phyloP scores from a whole-genome alignment of 1,140 invertebrate species.

The Musca vetustissima region DNA sequence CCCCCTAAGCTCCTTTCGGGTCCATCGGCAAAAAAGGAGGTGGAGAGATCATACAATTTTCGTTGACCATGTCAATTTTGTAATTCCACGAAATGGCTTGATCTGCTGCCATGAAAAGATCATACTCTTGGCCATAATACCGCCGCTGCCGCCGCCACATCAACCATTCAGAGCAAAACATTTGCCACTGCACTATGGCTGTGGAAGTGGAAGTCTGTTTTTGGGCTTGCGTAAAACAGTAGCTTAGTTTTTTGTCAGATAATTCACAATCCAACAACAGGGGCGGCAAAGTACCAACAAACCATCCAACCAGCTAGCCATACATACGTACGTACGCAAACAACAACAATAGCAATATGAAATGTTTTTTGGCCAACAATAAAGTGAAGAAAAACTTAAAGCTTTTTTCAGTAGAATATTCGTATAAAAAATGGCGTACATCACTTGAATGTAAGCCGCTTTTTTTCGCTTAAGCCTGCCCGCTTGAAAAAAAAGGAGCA shows the following conservation, averaged over 20 bases:
- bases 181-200: no score
- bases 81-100: slow-evolving; percentile 46
- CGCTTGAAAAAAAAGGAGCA: slow-evolving; percentile 5
- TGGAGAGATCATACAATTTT: slow-evolving; percentile 33
- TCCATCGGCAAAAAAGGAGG: no score
- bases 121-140: no score
- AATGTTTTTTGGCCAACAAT: not conserved
- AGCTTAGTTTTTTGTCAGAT: no score
- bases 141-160: no score
- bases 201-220: no score
- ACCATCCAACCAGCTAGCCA: not conserved
- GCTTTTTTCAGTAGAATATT: no score
- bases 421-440: slow-evolving; percentile 15
- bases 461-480: slow-evolving; percentile 2
- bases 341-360: not conserved
- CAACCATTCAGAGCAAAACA: no score
- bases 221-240: no score
- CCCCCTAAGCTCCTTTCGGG: no score
- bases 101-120: slow-evolving; percentile 3
- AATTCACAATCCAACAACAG: no score
- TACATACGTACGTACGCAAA: slow-evolving; percentile 5
- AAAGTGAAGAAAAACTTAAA: not conserved
- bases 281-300: no score
- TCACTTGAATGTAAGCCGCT: slow-evolving; percentile 20
- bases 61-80: slow-evolving; percentile 51